Conservation (phyloP, 2,797 vertebrate species). For the Spheniscus humboldti region DNA sequence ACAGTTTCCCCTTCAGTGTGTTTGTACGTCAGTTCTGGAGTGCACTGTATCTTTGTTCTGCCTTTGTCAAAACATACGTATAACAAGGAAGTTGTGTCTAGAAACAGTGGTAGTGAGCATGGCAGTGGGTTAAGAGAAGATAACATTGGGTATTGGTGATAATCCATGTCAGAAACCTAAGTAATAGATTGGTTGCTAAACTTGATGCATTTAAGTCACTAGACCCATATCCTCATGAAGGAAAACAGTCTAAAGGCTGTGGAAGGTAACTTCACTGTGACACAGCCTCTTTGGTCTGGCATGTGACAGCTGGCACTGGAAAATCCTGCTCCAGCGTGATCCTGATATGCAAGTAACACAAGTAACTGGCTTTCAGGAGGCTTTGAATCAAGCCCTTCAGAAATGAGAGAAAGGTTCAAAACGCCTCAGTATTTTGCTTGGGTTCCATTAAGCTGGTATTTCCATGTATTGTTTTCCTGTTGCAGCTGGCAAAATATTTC, state of each 20-base stretch:
- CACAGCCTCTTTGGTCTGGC: background rate
- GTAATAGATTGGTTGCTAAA: background rate
- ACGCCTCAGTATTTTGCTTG: background rate
- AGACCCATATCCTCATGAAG: rapidly evolving
- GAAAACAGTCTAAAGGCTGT: background rate
- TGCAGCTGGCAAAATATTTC: background rate
- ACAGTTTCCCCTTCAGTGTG: background rate
- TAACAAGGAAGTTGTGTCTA: background rate
- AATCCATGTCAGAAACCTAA: background rate
- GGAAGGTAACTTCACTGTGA: background rate
- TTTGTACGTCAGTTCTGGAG: background rate
- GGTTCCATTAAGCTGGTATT: background rate
- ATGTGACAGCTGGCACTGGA: background rate
- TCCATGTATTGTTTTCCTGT: slow-evolving; percentile 17
- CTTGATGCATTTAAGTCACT: background rate
- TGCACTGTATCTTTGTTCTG: background rate
- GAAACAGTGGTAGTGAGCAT: background rate
- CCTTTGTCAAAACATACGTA: background rate
- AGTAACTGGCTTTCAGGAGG: background rate
- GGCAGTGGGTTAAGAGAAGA: background rate
- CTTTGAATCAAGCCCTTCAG: background rate
- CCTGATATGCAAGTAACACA: background rate
- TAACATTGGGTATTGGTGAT: background rate
- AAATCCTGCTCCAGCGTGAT: background rate
- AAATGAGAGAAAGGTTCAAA: background rate